Evolutionary conservation across 2,888 invertebrate species (phyloP).

Genomic region (Ptychoptera contaminata): DNA sequence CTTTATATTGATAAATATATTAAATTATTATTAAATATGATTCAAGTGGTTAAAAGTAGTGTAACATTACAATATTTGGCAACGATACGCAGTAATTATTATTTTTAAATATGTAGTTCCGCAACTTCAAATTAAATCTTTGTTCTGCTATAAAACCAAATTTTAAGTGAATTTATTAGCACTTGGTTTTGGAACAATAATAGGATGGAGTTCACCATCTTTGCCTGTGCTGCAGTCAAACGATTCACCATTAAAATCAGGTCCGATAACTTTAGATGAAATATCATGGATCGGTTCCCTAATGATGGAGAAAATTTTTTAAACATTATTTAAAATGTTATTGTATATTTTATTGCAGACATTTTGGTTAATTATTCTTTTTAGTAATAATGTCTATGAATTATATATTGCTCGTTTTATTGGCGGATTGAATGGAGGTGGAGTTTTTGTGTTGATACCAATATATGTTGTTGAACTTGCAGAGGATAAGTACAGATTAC

Average conservation of each 20-base stretch:
- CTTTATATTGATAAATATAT: too few relatives aligned
- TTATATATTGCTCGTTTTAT: conserved; percentile 6
- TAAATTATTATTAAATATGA: too few relatives aligned
- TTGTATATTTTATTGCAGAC: neutral
- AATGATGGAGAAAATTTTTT: too few relatives aligned
- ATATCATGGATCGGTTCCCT: conserved; percentile 19
- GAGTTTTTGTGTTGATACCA: conserved; percentile 4
- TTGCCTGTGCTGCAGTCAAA: conserved; percentile 5
- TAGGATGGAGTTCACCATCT: conserved; percentile 9
- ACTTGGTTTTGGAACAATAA: conserved; percentile 2
- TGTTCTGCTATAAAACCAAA: too few relatives aligned
- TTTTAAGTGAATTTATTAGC: conserved; percentile 5
- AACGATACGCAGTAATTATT: too few relatives aligned
- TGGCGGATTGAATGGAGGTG: conserved; percentile 7
- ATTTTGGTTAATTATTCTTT: conserved; percentile 9
- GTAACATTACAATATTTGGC: too few relatives aligned
- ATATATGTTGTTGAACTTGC: conserved; percentile 5
- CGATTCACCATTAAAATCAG: conserved; percentile 16
- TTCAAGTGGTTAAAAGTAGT: too few relatives aligned
- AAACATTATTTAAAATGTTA: too few relatives aligned
- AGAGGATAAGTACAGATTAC: neutral
- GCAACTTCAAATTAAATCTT: too few relatives aligned
- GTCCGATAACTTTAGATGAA: conserved; percentile 14
- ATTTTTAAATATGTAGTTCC: too few relatives aligned
- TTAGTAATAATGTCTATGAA: conserved; percentile 2